phyloP scores from a whole-genome alignment of 1,140 invertebrate genomes.

The Antheraea mylitta region DNA sequence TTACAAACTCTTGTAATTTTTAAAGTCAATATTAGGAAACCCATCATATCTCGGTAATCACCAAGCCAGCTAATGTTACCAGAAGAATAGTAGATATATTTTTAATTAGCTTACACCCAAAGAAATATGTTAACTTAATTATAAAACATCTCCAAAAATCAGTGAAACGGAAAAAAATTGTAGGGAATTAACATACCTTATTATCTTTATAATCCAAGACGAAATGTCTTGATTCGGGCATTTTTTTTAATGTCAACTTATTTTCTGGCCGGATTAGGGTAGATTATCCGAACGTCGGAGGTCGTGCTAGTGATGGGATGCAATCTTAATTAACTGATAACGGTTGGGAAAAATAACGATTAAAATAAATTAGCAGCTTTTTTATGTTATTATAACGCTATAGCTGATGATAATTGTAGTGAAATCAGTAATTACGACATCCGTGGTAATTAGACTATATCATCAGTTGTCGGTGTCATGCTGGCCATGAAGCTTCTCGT shows the following conservation, averaged over 20 bases:
- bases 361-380: neutral
- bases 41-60: too few species aligned
- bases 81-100: too few species aligned
- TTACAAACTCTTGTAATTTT: too few species aligned
- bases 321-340: neutral
- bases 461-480: too few species aligned
- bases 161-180: neutral
- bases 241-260: slow-evolving; percentile 3
- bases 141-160: neutral
- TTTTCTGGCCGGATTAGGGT: neutral
- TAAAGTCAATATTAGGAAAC: too few species aligned
- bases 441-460: too few species aligned
- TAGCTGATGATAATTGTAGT: too few species aligned
- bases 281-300: slow-evolving; percentile 1
- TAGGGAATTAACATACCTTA: neutral
- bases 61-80: too few species aligned
- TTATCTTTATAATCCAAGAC: slow-evolving; percentile 3
- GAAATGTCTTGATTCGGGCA: slow-evolving; percentile 2
- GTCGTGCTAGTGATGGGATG: neutral
- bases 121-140: neutral
- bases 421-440: too few species aligned
- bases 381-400: too few species aligned
- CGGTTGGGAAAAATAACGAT: neutral
- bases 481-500: too few species aligned
- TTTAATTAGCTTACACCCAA: neutral